These are phyloP conservation scores for Aplodontia rufa DNA, from an alignment of 2,113 vertebrate species.

Conservation along the genomic window DNA sequence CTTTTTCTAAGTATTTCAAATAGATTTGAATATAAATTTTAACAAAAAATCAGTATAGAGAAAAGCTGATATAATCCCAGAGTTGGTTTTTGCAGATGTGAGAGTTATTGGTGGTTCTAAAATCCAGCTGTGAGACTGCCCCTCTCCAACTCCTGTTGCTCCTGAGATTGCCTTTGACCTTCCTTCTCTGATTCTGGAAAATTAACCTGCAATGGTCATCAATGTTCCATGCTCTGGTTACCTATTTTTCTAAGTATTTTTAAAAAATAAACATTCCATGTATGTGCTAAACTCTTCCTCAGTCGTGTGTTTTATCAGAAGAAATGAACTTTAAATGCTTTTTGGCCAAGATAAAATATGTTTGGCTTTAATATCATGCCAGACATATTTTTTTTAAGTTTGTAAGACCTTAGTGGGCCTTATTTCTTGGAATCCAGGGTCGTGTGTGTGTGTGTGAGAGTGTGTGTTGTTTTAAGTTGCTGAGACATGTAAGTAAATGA, in stretches of 20 bases:
- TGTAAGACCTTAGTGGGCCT: background rate
- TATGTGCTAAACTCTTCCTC: constrained; percentile 7
- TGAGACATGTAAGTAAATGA: background rate
- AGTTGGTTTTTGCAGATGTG: constrained; percentile 10
- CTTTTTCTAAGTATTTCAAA: background rate
- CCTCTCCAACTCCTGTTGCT: background rate
- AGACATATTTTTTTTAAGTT: constrained; percentile 41
- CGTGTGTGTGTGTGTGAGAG: background rate
- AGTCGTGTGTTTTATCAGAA: constrained; percentile 43
- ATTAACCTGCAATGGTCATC: background rate
- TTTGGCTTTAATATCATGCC: background rate
- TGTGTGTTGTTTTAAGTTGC: background rate
- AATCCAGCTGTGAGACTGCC: background rate
- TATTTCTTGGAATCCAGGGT: background rate
- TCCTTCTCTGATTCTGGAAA: background rate
- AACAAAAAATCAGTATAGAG: background rate
- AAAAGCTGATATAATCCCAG: background rate
- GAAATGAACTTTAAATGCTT: constrained; percentile 36
- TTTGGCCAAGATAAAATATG: constrained; percentile 40
- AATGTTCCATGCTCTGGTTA: background rate
- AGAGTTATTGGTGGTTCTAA: constrained; percentile 38
- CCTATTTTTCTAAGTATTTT: constrained; percentile 42
- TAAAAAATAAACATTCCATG: constrained; percentile 20
- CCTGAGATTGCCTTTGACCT: background rate
- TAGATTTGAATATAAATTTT: constrained; percentile 3